A percentile compares a stretch with the other conserved stretches of the same genome.
phyloP scores from a whole-genome alignment of 2,113 vertebrate genomes.

The Menura novaehollandiae region DNA sequence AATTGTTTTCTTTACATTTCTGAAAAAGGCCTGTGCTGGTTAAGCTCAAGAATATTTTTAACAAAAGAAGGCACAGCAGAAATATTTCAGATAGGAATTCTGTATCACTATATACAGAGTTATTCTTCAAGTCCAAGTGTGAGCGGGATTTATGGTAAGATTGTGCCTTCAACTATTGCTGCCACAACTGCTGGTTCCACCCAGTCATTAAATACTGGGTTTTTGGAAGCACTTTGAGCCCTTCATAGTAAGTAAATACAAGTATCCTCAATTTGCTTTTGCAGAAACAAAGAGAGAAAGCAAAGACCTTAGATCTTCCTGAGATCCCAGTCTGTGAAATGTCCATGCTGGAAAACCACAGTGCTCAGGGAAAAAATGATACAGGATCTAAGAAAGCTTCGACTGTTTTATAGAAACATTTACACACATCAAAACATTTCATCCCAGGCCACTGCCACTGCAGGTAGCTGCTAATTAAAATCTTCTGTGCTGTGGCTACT shows the following conservation, averaged over 20 bases:
- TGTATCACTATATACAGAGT: neutral
- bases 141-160: neutral
- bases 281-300: neutral
- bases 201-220: neutral
- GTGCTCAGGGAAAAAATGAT: neutral
- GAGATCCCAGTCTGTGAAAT: neutral
- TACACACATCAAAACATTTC: constrained; percentile 49
- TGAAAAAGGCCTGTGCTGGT: neutral
- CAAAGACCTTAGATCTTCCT: neutral
- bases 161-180: neutral
- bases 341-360: neutral
- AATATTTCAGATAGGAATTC: neutral
- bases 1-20: neutral
- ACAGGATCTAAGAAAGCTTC: neutral
- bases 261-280: neutral
- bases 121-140: neutral
- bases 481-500: constrained; percentile 46
- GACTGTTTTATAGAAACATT: constrained; percentile 52
- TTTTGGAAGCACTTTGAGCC: neutral
- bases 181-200: neutral
- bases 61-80: neutral
- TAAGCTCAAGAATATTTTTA: neutral
- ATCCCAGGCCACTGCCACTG: constrained; percentile 36
- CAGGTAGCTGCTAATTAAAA: constrained; percentile 63
- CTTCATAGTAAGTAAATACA: neutral